Percentiles rank a stretch among this genome's conserved stretches.
Evolutionary conservation across 2,113 vertebrate genomes (phyloP).

Genomic region (Lates calcarifer): DNA sequence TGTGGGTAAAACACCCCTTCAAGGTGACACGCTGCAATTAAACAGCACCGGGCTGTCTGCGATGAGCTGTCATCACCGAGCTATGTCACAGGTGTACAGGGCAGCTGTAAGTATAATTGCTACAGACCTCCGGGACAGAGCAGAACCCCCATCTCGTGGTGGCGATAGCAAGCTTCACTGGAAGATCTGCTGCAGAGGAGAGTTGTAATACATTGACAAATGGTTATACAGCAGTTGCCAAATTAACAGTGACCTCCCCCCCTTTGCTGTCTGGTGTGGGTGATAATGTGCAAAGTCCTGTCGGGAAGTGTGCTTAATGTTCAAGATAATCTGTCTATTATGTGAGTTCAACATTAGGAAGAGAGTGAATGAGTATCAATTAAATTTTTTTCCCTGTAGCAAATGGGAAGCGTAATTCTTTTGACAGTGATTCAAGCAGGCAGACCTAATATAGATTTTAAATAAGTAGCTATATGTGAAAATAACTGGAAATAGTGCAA

Average conservation of each 20-base stretch:
- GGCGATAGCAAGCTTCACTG: constrained; percentile 35
- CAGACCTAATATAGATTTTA: constrained; percentile 51
- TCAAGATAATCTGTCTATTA: constrained; percentile 70
- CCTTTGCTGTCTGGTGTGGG: constrained; percentile 50
- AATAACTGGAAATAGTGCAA: constrained; percentile 52
- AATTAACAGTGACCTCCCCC: constrained; percentile 67
- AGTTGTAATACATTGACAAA: constrained; percentile 66
- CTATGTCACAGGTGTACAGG: constrained; percentile 54
- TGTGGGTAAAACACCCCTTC: constrained; percentile 45
- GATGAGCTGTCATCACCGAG: constrained; percentile 62
- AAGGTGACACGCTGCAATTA: constrained; percentile 78
- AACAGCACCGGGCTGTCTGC: constrained; percentile 40
- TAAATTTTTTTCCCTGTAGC: constrained; percentile 28
- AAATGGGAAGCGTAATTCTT: constrained; percentile 53
- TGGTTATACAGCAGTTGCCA: constrained; percentile 61
- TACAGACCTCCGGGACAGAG: constrained; percentile 53
- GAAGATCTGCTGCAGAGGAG: constrained; percentile 40
- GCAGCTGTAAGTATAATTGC: constrained; percentile 73
- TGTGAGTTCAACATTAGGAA: constrained; percentile 38
- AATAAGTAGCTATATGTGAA: constrained; percentile 37
- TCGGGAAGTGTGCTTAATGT: constrained; percentile 65
- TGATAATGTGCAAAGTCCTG: constrained; percentile 67
- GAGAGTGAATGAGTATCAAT: constrained; percentile 52
- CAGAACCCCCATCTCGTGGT: constrained; percentile 40
- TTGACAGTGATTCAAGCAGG: constrained; percentile 48